Base-by-base conservation (phyloP, 2,113 vertebrate genomes). In the Ciconia boyciana region DNA sequence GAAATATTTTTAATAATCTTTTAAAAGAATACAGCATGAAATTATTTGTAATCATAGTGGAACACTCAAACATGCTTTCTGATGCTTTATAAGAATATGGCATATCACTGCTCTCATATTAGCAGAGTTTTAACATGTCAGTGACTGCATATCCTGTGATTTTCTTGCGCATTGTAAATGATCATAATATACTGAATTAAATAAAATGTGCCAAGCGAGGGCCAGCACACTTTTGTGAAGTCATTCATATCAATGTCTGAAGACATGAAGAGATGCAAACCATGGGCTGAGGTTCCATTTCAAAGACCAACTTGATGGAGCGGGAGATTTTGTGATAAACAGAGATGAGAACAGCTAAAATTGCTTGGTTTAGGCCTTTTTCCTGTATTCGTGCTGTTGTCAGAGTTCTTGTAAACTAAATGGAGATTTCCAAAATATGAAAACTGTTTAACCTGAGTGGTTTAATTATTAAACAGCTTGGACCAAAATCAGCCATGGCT, bases 401-500 rank as follows among this genome's bases (percentile, higher is more conserved):
- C 78, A 88, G 60, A 90, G 49, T 96, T 97, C 82, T 85, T 58
- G 89, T 91, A 94, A 96, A 83, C 31, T 36, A 48, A 60, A 58
- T 6, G 52, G 78, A 94, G 69, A 84, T 92, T 89, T 41, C 44
- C 2, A 5, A 97, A 97, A 90, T 58, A 83, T 51, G 43, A 49
- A 87, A 93, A 92, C 57, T 70, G 24, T 91, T 95, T 96, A 97
- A 95, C 51, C 51, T 71, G 51, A 14, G 21, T 26, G 21, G 91
- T 74, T 96, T 95, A 96, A 96, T 93, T 80, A 94, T 96, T 97
- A 91, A 95, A 74, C 58, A 66, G 34, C 43, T 85, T 90, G 66
- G 84, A 68, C n/a, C 55, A 69, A 93, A 93, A 87, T 66, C 84
- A 78, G 71, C 43, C 2, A 2, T 34, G 43, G 84, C 78, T 87